Percentiles rank a stretch among this genome's conserved stretches.
phyloP scores from a whole-genome alignment of 92 coral and sea anemone genomes.

The Micromussa lordhowensis region DNA sequence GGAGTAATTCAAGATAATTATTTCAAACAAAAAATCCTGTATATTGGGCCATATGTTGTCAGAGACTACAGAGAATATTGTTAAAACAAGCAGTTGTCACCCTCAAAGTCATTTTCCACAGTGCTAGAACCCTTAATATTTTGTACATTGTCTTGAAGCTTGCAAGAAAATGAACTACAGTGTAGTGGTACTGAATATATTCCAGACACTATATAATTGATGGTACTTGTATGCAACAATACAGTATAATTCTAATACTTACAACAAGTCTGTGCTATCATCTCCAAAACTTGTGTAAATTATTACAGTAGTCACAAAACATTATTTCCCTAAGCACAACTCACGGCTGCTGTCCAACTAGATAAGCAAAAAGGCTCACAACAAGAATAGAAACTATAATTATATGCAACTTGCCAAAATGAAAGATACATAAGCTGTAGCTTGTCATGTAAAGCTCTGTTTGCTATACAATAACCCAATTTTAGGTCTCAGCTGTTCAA shows the following conservation, averaged over 20 bases:
- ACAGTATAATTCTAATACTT: background rate
- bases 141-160: background rate
- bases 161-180: background rate
- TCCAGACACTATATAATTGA: background rate
- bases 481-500: background rate
- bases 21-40: background rate
- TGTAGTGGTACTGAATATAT: background rate
- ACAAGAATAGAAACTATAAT: background rate
- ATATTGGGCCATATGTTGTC: conserved; percentile 22
- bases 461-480: background rate
- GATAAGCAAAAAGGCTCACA: background rate
- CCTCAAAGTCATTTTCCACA: background rate
- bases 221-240: conserved; percentile 3
- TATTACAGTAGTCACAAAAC: background rate
- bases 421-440: conserved; percentile 15
- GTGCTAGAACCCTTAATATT: background rate
- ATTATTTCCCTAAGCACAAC: background rate
- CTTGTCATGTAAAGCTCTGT: background rate
- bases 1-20: background rate
- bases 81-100: background rate
- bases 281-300: background rate
- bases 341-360: background rate
- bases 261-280: background rate
- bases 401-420: background rate
- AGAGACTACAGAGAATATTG: background rate